These are phyloP conservation scores for Champsocephalus esox DNA, from an alignment of 2,797 vertebrate genomes.

Conservation along the genomic window DNA sequence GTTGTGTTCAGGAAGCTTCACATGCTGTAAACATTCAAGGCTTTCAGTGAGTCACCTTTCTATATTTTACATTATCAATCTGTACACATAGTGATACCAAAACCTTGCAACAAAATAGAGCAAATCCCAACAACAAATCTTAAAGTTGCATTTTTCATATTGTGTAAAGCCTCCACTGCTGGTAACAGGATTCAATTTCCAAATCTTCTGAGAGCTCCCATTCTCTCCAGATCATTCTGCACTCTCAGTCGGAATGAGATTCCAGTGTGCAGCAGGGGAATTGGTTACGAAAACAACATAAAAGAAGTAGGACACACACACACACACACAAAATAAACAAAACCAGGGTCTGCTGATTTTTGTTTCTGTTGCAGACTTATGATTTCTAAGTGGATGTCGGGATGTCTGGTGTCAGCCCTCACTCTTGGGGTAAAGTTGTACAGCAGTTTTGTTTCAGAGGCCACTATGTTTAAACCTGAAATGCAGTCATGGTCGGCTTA, in stretches of 20 bases:
- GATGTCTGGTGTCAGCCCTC: neutral
- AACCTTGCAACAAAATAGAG: neutral
- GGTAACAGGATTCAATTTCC: constrained; percentile 18
- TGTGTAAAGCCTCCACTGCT: constrained; percentile 15
- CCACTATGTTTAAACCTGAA: neutral
- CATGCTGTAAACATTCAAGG: neutral
- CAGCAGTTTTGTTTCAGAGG: neutral
- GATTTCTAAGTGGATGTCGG: constrained; percentile 10
- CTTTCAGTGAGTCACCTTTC: constrained; percentile 4
- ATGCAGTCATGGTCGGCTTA: neutral
- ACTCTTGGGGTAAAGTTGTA: neutral
- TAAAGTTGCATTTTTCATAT: constrained; percentile 16
- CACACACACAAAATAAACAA: neutral
- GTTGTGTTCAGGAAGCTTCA: too few species aligned
- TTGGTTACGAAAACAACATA: constrained; percentile 1
- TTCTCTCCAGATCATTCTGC: constrained; percentile 30
- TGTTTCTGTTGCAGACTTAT: neutral
- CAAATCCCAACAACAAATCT: neutral
- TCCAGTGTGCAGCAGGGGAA: constrained; percentile 9
- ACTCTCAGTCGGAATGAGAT: constrained; percentile 25
- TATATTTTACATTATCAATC: constrained; percentile 14
- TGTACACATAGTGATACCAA: neutral
- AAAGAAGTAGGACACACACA: neutral
- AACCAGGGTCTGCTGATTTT: neutral
- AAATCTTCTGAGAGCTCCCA: constrained; percentile 24